Evolutionary conservation across 2,113 vertebrate genomes (phyloP), one percentile per base, ranked within the genome.

Genomic region (Psettodes erumei): DNA sequence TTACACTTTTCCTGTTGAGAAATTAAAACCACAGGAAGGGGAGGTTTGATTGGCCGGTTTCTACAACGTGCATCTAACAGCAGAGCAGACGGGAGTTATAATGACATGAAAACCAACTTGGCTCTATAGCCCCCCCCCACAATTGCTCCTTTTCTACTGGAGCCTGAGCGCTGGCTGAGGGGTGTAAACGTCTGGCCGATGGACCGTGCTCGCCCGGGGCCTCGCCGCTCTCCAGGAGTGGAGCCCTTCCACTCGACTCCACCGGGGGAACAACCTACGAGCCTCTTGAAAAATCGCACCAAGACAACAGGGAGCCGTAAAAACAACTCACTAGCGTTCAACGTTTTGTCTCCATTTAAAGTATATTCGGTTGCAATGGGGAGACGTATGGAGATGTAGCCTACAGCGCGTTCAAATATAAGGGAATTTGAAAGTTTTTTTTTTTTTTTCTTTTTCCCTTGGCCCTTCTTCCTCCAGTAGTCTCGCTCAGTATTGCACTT

Each of bases 341-440:
- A 50, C 56, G 25, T 51, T 84, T 79, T 79, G 28, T 65, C 48
- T 82, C 70, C 64, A 38, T 72, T 77, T 65, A 54, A 62, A 71
- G 63, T 79, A 37, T 51, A 71, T 81, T 53, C 23, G 5, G 53
- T 45, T 78, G 63, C 60, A 65, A 70, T 10, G 54, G 64, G 67
- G 54, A 73, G 42, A 27, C 63, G 23, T 5, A 67, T 50, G 32
- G 43, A 84, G 64, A 78, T 64, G 42, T 61, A 63, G 75, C 80
- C 77, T 56, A 66, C 65, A 75, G 69, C 43, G 11, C 63, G 55
- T 75, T 86, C 59, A 78, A 64, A 81, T 81, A 60, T 47, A 71
- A 58, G 48, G 33, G 59, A 70, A 63, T 54, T 82, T 64, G 53
- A 58, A 81, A 30, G 27, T 50, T 75, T 53, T 23, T 15, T 45